Conservation (phyloP, 2,797 vertebrate genomes). For the Sebastes variabilis region DNA sequence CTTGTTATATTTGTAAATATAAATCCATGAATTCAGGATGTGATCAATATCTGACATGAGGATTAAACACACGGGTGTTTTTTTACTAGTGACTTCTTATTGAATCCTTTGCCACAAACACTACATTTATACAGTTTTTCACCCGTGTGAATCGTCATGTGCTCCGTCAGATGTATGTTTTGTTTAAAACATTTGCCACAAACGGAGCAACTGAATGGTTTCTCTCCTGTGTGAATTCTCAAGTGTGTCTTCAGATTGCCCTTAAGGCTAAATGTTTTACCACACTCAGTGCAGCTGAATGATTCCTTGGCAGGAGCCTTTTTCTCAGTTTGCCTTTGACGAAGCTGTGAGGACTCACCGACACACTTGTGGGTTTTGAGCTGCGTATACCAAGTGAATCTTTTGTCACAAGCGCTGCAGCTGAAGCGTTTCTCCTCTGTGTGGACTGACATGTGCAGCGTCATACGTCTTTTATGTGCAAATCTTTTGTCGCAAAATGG, state of each 20-base stretch:
- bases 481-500: slow-evolving; percentile 27
- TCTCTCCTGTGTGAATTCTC: slow-evolving; percentile 40
- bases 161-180: neutral
- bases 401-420: neutral
- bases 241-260: slow-evolving; percentile 40
- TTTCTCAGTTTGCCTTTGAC: neutral
- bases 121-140: slow-evolving; percentile 34
- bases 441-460: slow-evolving; percentile 38
- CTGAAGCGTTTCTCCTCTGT: slow-evolving; percentile 43
- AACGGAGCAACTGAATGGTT: slow-evolving; percentile 3
- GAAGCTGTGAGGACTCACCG: neutral
- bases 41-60: too few species aligned
- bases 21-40: too few species aligned
- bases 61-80: neutral
- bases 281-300: neutral
- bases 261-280: neutral
- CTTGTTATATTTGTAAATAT: too few species aligned
- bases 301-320: neutral
- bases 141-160: slow-evolving; percentile 29
- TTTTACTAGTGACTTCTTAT: neutral
- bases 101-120: slow-evolving; percentile 15
- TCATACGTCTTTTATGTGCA: slow-evolving; percentile 25
- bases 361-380: slow-evolving; percentile 39
- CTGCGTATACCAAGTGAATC: slow-evolving; percentile 38
- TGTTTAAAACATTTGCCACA: slow-evolving; percentile 30